These are phyloP conservation scores for Dreissena polymorpha DNA, from an alignment of 1,140 invertebrate species.

Conservation along the genomic window DNA sequence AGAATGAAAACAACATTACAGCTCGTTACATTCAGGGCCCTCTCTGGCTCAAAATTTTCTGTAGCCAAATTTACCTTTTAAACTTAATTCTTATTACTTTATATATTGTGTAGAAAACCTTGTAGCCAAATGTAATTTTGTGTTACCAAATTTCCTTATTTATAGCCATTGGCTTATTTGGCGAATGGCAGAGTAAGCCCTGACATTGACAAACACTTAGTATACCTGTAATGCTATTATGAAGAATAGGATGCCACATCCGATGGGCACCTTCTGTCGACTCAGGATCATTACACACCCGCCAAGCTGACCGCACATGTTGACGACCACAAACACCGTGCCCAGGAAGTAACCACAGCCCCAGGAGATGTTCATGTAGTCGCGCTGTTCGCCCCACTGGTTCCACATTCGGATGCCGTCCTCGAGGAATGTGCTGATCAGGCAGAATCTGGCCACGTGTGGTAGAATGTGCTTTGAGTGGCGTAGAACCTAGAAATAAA, in stretches of 20 bases:
- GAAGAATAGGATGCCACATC: conserved; percentile 96
- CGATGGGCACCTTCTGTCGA: conserved; percentile 95
- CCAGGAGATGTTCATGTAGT: conserved; percentile 96
- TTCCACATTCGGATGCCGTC: conserved; percentile 99
- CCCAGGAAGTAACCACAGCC: conserved; percentile 96
- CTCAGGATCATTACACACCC: conserved; percentile 97
- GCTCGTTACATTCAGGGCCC: too few relatives aligned
- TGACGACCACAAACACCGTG: conserved; percentile 95
- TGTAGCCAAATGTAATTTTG: too few relatives aligned
- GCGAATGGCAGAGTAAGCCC: too few relatives aligned
- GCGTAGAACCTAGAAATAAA: conserved; percentile 89
- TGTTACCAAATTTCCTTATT: too few relatives aligned
- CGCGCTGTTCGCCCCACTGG: conserved; percentile 98
- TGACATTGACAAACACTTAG: too few relatives aligned
- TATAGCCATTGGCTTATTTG: too few relatives aligned
- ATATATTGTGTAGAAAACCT: too few relatives aligned
- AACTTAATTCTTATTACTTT: too few relatives aligned
- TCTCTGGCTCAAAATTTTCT: too few relatives aligned
- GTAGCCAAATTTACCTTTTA: too few relatives aligned
- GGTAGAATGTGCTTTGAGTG: conserved; percentile 96
- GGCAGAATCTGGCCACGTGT: conserved; percentile 95
- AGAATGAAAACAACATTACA: too few relatives aligned
- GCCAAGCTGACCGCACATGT: conserved; percentile 96
- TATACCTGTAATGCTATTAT: conserved; percentile 95
- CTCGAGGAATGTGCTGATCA: conserved; percentile 99